phyloP scores from a whole-genome alignment of 2,888 invertebrate species.

The Xylota segnis region DNA sequence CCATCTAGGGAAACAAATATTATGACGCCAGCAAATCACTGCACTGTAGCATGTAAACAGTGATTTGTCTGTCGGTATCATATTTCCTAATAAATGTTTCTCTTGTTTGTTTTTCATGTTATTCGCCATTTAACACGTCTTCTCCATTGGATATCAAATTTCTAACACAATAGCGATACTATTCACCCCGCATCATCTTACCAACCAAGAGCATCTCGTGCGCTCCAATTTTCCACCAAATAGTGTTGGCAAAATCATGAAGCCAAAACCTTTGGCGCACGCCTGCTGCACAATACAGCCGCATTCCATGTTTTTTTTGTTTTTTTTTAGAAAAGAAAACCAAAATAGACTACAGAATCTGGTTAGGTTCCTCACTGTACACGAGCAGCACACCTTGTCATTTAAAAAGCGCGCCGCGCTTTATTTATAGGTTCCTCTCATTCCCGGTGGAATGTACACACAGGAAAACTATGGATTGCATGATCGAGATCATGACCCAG shows the following conservation, averaged over 20 bases:
- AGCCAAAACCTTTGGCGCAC: slow-evolving; percentile 53
- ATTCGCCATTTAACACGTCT: slow-evolving; percentile 31
- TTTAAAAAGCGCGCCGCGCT: slow-evolving; percentile 57
- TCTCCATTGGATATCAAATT: slow-evolving; percentile 13
- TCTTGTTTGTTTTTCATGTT: not conserved
- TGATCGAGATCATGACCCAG: slow-evolving; percentile 83
- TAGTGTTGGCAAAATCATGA: slow-evolving; percentile 53
- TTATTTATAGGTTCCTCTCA: slow-evolving; percentile 72
- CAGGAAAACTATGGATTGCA: slow-evolving; percentile 62
- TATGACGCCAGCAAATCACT: slow-evolving; percentile 20
- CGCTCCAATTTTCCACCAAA: slow-evolving; percentile 43
- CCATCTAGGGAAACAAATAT: not conserved
- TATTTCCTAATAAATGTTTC: slow-evolving; percentile 31
- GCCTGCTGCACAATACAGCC: slow-evolving; percentile 64
- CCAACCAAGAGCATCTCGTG: slow-evolving; percentile 25
- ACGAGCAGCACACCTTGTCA: slow-evolving; percentile 65
- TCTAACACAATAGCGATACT: slow-evolving; percentile 2
- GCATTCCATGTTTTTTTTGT: slow-evolving; percentile 65
- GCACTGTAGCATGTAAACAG: slow-evolving; percentile 15
- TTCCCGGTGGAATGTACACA: slow-evolving; percentile 40
- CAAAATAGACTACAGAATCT: slow-evolving; percentile 63
- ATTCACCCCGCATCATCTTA: slow-evolving; percentile 23
- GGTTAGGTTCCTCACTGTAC: slow-evolving; percentile 23
- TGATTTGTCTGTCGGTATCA: slow-evolving; percentile 18
- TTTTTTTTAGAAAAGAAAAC: too few species aligned